Conservation (phyloP, 2,888 invertebrate species). For the Notocelia uddmanniana region DNA sequence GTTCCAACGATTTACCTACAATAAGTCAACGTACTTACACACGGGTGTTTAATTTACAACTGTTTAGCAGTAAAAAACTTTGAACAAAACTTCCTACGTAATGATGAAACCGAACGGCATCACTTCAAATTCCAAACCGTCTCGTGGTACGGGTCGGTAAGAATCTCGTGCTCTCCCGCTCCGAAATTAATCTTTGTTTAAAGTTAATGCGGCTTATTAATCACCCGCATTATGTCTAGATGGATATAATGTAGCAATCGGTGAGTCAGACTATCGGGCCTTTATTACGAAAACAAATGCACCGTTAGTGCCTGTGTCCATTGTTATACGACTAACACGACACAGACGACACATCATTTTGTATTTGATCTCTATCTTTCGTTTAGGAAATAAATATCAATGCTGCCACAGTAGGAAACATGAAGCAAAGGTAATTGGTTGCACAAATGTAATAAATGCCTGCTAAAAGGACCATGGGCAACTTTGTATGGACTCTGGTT, state of each 20-base stretch:
- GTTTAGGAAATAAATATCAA: not conserved
- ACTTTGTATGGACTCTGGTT: too few species aligned
- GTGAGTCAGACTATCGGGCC: constrained; percentile 73
- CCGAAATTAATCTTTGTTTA: constrained; percentile 82
- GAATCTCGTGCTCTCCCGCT: constrained; percentile 54
- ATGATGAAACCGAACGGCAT: constrained; percentile 9
- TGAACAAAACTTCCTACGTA: not conserved
- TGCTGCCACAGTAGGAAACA: too few species aligned
- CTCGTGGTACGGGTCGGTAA: constrained; percentile 56
- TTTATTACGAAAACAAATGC: constrained; percentile 78
- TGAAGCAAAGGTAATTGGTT: too few species aligned
- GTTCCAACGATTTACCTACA: too few species aligned
- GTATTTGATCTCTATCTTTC: not conserved
- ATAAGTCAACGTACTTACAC: too few species aligned
- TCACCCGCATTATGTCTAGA: constrained; percentile 78
- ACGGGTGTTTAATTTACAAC: too few species aligned
- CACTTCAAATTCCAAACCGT: constrained; percentile 23
- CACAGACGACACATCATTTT: not conserved
- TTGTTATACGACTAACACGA: constrained; percentile 3
- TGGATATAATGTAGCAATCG: constrained; percentile 78
- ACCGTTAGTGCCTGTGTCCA: constrained; percentile 61
- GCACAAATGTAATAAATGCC: too few species aligned
- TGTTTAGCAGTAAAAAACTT: too few species aligned
- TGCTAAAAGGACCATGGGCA: too few species aligned
- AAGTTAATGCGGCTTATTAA: constrained; percentile 81